A percentile compares a stretch with the other conserved stretches of the same genome.
Evolutionary conservation across 2,113 vertebrate species (phyloP).

Genomic region (Caloenas nicobarica): DNA sequence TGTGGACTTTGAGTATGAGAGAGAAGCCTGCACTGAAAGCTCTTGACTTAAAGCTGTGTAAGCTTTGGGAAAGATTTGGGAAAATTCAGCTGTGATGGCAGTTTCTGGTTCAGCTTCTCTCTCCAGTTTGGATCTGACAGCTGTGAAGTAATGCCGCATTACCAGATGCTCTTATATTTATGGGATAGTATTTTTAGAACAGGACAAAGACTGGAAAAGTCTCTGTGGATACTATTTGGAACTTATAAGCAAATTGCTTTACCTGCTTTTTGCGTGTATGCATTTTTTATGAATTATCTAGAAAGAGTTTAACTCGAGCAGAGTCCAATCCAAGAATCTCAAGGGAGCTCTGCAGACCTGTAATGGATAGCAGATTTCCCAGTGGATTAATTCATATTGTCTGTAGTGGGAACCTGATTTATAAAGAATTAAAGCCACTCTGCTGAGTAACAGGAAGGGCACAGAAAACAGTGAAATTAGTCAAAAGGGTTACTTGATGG

Average conservation of each 20-base stretch:
- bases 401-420: background rate
- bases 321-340: background rate
- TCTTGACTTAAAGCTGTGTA: background rate
- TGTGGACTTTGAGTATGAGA: background rate
- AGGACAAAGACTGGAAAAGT: background rate
- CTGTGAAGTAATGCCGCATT: background rate
- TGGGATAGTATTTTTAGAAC: background rate
- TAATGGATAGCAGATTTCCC: background rate
- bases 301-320: background rate
- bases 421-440: background rate
- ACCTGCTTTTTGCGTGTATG: background rate
- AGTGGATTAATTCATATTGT: background rate
- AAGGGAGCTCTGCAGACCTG: background rate
- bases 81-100: background rate
- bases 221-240: background rate
- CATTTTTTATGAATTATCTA: background rate
- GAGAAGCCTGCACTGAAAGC: background rate
- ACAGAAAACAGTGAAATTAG: background rate
- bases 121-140: background rate
- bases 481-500: background rate
- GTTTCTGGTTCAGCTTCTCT: background rate
- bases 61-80: background rate
- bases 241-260: background rate
- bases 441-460: background rate
- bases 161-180: background rate